phyloP scores from a whole-genome alignment of 1,140 invertebrate species.

The Ctenoplectra terminalis region DNA sequence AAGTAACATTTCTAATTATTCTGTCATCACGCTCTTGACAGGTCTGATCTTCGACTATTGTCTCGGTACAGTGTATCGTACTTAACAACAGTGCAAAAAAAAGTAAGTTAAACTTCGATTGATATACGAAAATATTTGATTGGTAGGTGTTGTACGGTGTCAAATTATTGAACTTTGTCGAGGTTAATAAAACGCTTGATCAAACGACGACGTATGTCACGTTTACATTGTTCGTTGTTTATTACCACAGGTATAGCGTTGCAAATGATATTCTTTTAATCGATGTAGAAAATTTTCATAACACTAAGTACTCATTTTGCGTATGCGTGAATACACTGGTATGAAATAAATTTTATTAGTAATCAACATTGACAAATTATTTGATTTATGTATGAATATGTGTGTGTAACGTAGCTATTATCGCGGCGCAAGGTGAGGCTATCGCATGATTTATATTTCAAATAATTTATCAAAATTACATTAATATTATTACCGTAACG shows the following conservation, averaged over 20 bases:
- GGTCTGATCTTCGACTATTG: not conserved
- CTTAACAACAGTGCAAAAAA: not conserved
- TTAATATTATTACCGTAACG: no score
- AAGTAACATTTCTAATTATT: conserved; percentile 16
- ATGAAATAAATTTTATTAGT: no score
- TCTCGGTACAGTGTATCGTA: not conserved
- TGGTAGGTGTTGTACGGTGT: not conserved
- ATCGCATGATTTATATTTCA: not conserved
- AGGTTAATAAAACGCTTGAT: not conserved
- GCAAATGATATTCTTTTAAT: not conserved
- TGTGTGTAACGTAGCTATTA: no score
- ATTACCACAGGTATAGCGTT: not conserved
- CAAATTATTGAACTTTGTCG: not conserved
- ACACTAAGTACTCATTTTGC: not conserved
- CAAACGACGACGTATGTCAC: not conserved
- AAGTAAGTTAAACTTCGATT: not conserved
- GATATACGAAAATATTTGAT: not conserved
- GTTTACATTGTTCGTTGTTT: not conserved
- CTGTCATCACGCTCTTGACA: not conserved
- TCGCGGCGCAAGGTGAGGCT: no score
- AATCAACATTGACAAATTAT: no score
- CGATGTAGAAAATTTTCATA: not conserved
- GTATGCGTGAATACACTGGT: no score
- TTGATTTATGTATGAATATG: not conserved
- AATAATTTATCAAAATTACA: not conserved